Evolutionary conservation across 2,797 vertebrate genomes (phyloP).

Genomic region (Coccyzus lansbergi): DNA sequence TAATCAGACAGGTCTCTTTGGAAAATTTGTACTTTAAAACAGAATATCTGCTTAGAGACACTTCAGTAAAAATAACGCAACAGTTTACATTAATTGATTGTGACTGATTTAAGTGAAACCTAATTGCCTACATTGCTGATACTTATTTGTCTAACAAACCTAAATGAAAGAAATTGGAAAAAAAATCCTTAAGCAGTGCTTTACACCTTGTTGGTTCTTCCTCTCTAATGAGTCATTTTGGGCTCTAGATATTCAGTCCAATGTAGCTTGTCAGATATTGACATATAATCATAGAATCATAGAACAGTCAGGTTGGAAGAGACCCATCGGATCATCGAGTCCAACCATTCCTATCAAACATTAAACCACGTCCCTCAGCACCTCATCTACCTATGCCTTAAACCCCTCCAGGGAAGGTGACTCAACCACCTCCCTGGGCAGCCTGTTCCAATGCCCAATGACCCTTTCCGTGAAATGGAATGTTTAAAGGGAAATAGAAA

Average conservation of each 20-base stretch:
- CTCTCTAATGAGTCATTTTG: slow-evolving; percentile 4
- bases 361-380: too few relatives aligned
- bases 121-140: slow-evolving; percentile 18
- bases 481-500: slow-evolving; percentile 48
- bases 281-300: too few relatives aligned
- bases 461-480: too few relatives aligned
- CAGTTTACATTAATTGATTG: neutral
- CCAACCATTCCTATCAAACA: too few relatives aligned
- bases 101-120: slow-evolving; percentile 45
- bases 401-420: too few relatives aligned
- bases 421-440: too few relatives aligned
- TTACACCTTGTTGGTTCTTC: slow-evolving; percentile 5
- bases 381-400: too few relatives aligned
- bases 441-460: too few relatives aligned
- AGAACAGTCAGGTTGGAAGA: too few relatives aligned
- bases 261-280: neutral
- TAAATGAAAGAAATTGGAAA: neutral
- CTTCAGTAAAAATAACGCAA: neutral
- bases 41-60: neutral
- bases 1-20: neutral
- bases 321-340: too few relatives aligned
- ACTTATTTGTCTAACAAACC: slow-evolving; percentile 30
- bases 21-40: slow-evolving; percentile 18
- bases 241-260: neutral
- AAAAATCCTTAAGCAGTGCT: neutral